Conservation (phyloP, 92 coral and sea anemone genomes). For the Paramuricea clavata region DNA sequence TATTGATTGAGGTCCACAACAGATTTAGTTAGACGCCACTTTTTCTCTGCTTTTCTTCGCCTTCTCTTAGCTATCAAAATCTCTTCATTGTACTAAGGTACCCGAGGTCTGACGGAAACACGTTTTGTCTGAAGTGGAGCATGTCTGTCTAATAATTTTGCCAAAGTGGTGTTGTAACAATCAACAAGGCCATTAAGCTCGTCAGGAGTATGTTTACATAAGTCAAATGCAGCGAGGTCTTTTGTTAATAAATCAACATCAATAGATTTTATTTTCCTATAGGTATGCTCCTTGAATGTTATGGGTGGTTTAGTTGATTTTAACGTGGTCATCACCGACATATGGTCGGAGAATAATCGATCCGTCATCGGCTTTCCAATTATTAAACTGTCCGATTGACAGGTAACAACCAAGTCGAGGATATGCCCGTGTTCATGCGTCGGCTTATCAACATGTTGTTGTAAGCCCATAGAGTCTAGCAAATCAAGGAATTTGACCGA, state of each 20-base stretch:
- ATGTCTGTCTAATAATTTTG: not conserved
- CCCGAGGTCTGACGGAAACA: not conserved
- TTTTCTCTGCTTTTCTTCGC: not conserved
- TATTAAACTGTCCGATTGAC: not conserved
- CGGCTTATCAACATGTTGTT: slow-evolving; percentile 55
- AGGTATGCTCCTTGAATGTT: not conserved
- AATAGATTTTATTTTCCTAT: slow-evolving; percentile 7
- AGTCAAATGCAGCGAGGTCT: not conserved
- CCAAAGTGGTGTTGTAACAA: not conserved
- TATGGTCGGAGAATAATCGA: slow-evolving; percentile 1
- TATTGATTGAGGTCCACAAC: not conserved
- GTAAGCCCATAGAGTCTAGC: slow-evolving; percentile 43
- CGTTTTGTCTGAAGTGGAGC: not conserved
- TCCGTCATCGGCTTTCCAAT: not conserved
- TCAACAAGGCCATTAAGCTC: not conserved
- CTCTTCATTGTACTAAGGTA: not conserved
- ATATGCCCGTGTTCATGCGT: slow-evolving; percentile 52
- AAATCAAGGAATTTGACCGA: slow-evolving; percentile 39
- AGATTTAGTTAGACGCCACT: not conserved
- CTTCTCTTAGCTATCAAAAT: not conserved
- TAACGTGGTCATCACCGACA: not conserved
- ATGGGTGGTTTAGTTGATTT: not conserved
- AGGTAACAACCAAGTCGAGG: slow-evolving; percentile 51
- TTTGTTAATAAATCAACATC: not conserved
- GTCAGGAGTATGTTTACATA: not conserved